Evolutionary conservation across 1,140 invertebrate species (phyloP), one percentile per base, ranked within the genome.

Genomic region (Drepana arcuata): DNA sequence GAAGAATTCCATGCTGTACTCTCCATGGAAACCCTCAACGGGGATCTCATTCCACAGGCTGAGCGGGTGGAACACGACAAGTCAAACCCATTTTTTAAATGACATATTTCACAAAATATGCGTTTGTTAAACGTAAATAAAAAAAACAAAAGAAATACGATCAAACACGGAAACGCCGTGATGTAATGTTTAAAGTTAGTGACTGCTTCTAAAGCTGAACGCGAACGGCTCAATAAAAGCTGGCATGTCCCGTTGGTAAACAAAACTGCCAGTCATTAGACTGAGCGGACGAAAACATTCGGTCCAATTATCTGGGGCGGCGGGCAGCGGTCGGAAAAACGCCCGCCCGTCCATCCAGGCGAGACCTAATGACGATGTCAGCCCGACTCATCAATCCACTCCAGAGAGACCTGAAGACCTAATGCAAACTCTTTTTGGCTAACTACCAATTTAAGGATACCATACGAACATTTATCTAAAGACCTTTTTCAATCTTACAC

Each of bases 241-340:
- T 52, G 55, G 56, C 43, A 40, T 63, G 67, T 72, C 61, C 56
- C 64, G 61, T 64, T 60, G 58, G 66, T 68, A 71, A 68, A 75
- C 71, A 64, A 64, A 72, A 72, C 57, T 63, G 71, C 64, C 62
- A 68, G 71, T 72, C 68, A 70, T 75, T 75, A 75, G 58, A 60
- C 44, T 34, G 60, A 51, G 48, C 60, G 57, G 62, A 68, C 61
- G 62, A 70, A 70, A 74, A 67, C 62, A 71, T 72, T 68, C 55
- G 45, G 48, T 57, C 59, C 68, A 71, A 72, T 71, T 69, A 72
- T 69, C 59, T 55, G 41, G 47, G 48, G 46, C 49, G 42, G 33
- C 33, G 6, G 6, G 4, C 44, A 23, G 41, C 41, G 37, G 33
- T 21, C 43, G 49, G 55, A 66, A 68, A 64, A 69, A 63, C 55